A percentile compares a stretch with the other conserved stretches of the same genome.
Conservation (phyloP, 2,113 vertebrate genomes). For the Ciconia maguari region DNA sequence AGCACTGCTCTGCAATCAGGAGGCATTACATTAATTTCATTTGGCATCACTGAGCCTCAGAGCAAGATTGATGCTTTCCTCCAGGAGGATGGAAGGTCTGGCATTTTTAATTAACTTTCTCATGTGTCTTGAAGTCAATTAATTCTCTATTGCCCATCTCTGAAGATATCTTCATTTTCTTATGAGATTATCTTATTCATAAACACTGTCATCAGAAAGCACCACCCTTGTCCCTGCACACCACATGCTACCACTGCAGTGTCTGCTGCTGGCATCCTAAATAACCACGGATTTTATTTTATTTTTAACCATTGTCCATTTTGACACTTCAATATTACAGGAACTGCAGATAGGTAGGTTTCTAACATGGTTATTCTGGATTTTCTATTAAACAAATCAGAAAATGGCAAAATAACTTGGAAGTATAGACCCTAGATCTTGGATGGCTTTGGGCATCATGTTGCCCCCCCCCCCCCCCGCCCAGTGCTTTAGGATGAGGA, state of each 20-base stretch:
- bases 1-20: not conserved
- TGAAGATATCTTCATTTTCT: not conserved
- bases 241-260: not conserved
- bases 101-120: not conserved
- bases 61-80: not conserved
- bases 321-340: not conserved
- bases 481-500: not conserved
- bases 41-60: not conserved
- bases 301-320: not conserved
- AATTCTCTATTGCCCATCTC: not conserved
- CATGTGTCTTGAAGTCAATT: not conserved
- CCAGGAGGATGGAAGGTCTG: not conserved
- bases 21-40: not conserved
- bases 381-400: not conserved
- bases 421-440: not conserved
- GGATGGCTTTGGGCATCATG: not conserved
- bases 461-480: fast-evolving
- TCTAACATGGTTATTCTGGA: not conserved
- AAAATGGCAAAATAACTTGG: not conserved
- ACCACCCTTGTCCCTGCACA: not conserved
- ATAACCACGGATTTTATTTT: not conserved
- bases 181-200: not conserved
- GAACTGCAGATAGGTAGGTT: not conserved
- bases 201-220: not conserved
- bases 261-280: not conserved